Evolutionary conservation across 2,113 vertebrate species (phyloP).

Genomic region (Antennarius striatus): DNA sequence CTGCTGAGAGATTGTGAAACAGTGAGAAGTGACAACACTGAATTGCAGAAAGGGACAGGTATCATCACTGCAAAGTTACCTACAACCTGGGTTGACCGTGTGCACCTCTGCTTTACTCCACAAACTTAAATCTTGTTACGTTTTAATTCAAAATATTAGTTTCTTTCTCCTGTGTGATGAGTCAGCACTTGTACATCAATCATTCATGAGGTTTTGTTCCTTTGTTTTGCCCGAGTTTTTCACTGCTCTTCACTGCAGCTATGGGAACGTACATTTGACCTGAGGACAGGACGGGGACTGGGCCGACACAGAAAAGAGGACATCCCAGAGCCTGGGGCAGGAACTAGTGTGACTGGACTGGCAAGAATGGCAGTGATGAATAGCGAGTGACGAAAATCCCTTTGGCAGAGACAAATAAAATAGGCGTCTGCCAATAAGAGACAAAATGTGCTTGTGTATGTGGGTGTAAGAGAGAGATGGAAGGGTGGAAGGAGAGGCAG

Average conservation of each 20-base stretch:
- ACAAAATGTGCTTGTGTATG: slow-evolving; percentile 20
- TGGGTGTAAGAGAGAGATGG: slow-evolving; percentile 29
- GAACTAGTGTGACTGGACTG: slow-evolving; percentile 49
- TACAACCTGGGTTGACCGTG: slow-evolving; percentile 28
- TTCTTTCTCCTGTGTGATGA: slow-evolving; percentile 69
- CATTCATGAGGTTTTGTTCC: slow-evolving; percentile 73
- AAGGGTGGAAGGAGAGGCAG: slow-evolving; percentile 46
- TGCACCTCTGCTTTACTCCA: slow-evolving; percentile 17
- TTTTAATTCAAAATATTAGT: slow-evolving; percentile 71
- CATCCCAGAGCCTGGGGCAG: slow-evolving; percentile 42
- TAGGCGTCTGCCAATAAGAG: slow-evolving; percentile 22
- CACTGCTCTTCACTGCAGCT: slow-evolving; percentile 36
- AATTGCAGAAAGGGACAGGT: slow-evolving; percentile 24
- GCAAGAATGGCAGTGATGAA: slow-evolving; percentile 42
- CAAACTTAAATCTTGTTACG: slow-evolving; percentile 56
- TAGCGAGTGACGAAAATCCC: slow-evolving; percentile 52
- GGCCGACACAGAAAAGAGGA: slow-evolving; percentile 42
- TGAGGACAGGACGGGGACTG: slow-evolving; percentile 27
- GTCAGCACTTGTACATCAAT: slow-evolving; percentile 76
- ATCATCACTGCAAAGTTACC: slow-evolving; percentile 20
- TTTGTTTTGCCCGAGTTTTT: slow-evolving; percentile 33
- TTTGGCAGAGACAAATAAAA: slow-evolving; percentile 35
- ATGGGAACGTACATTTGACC: slow-evolving; percentile 61
- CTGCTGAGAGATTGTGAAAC: slow-evolving; percentile 40
- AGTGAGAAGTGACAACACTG: slow-evolving; percentile 26